These are phyloP conservation scores for Hafferia zeledoni DNA, from an alignment of 2,797 vertebrate species.

Conservation along the genomic window DNA sequence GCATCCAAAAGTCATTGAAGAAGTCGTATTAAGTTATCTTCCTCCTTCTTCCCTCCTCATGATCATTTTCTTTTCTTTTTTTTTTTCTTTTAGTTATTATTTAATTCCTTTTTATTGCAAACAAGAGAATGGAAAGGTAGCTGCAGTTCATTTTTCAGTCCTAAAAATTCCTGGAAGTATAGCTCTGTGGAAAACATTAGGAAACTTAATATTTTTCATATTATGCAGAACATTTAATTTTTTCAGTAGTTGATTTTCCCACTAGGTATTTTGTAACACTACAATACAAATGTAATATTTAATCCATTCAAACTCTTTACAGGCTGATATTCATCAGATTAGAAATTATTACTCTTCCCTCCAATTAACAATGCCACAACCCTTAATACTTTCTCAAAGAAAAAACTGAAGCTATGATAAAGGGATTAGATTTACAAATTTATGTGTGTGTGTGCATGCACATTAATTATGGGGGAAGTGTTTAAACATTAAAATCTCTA, in stretches of 20 bases:
- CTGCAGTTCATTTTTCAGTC: background rate
- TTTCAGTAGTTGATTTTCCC: background rate
- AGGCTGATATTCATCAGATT: background rate
- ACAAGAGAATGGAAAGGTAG: background rate
- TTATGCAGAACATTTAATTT: background rate
- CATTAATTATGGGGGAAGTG: background rate
- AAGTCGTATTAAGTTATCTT: background rate
- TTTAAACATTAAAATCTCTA: background rate
- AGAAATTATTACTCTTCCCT: background rate
- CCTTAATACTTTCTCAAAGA: background rate
- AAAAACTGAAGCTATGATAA: background rate
- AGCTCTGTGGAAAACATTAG: background rate
- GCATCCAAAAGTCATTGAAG: background rate
- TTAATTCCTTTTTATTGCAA: background rate
- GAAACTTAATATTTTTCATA: background rate
- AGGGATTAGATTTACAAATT: background rate
- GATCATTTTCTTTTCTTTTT: background rate
- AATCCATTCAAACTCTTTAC: background rate
- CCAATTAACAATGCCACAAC: background rate
- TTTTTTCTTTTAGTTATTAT: background rate
- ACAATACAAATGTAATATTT: background rate
- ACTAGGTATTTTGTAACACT: background rate
- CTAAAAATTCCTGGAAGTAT: background rate
- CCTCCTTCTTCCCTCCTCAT: background rate
- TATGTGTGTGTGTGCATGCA: fast-evolving